Evolutionary conservation across 2,888 invertebrate genomes (phyloP).

Genomic region (Cataglyphis rosenhaueri): DNA sequence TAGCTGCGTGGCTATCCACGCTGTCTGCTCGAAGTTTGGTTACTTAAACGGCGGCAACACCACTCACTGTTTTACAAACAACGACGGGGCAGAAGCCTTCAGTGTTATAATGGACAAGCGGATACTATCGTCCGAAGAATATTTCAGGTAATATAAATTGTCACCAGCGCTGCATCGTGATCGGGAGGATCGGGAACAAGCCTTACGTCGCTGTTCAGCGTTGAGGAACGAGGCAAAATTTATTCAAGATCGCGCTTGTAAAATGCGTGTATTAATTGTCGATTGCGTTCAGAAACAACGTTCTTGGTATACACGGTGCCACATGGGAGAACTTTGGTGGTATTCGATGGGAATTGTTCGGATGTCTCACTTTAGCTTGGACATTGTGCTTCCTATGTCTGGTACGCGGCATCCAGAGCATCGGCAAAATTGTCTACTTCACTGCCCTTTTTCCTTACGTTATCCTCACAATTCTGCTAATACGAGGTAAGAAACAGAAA

Average conservation of each 20-base stretch:
- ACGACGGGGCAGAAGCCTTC: slow-evolving; percentile 84
- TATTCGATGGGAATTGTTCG: slow-evolving; percentile 93
- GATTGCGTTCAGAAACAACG: slow-evolving; percentile 88
- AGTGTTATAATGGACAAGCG: slow-evolving; percentile 85
- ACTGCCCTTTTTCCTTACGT: slow-evolving; percentile 91
- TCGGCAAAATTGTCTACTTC: slow-evolving; percentile 94
- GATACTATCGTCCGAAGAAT: slow-evolving; percentile 89
- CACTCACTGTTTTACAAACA: slow-evolving; percentile 85
- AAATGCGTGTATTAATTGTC: slow-evolving; percentile 67
- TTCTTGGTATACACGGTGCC: slow-evolving; percentile 91
- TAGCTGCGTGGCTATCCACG: slow-evolving; percentile 86
- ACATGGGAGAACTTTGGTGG: slow-evolving; percentile 91
- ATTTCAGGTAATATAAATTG: slow-evolving; percentile 87
- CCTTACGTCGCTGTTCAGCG: slow-evolving; percentile 49
- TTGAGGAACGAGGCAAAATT: slow-evolving; percentile 50
- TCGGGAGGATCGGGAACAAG: slow-evolving; percentile 47
- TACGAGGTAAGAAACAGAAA: slow-evolving; percentile 78
- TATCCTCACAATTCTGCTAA: slow-evolving; percentile 89
- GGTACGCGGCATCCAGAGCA: slow-evolving; percentile 94
- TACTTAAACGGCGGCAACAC: slow-evolving; percentile 84
- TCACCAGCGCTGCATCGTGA: slow-evolving; percentile 33
- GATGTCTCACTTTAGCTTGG: slow-evolving; percentile 93
- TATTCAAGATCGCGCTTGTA: slow-evolving; percentile 28
- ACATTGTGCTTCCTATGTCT: slow-evolving; percentile 94
- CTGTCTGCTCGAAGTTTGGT: slow-evolving; percentile 86